Percentiles rank a stretch among this genome's conserved stretches.
Conservation (phyloP, 2,888 invertebrate genomes). For the Dastarcus helophoroides region DNA sequence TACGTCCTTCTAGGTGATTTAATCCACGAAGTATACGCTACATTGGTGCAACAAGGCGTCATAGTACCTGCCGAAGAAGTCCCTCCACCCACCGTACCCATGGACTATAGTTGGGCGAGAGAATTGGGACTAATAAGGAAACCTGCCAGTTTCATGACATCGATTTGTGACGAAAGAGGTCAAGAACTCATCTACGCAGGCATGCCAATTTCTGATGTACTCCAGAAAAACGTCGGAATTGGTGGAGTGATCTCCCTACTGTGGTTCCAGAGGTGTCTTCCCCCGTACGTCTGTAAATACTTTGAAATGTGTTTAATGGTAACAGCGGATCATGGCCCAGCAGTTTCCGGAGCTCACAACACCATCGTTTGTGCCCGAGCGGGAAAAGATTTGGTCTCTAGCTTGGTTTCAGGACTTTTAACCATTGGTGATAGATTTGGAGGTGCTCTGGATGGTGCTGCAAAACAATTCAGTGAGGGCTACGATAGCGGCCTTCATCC, state of each 20-base stretch:
- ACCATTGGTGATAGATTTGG: slow-evolving; percentile 99
- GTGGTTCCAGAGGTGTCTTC: slow-evolving; percentile 97
- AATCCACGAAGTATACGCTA: slow-evolving; percentile 61
- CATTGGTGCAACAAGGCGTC: slow-evolving; percentile 67
- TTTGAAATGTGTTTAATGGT: slow-evolving; percentile 99
- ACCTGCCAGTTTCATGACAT: slow-evolving; percentile 98
- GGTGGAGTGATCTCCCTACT: slow-evolving; percentile 94
- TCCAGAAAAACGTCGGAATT: slow-evolving; percentile 91
- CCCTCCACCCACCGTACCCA: slow-evolving; percentile 98
- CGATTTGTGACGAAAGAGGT: slow-evolving; percentile 97
- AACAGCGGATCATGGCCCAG: slow-evolving; percentile 97
- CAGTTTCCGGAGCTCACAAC: slow-evolving; percentile 97
- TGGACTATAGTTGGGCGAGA: slow-evolving; percentile 98
- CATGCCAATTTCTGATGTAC: slow-evolving; percentile 66
- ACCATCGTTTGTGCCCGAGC: slow-evolving; percentile 96
- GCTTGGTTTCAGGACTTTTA: slow-evolving; percentile 86
- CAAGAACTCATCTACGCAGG: slow-evolving; percentile 93
- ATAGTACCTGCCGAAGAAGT: slow-evolving; percentile 84
- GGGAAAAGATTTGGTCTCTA: slow-evolving; percentile 97
- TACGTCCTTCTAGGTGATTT: slow-evolving; percentile 49
- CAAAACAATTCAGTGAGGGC: slow-evolving; percentile 92
- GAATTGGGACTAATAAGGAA: slow-evolving; percentile 96
- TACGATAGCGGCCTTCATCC: slow-evolving; percentile 90
- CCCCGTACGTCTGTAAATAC: slow-evolving; percentile 90
- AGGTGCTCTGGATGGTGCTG: slow-evolving; percentile 96